phyloP scores from a whole-genome alignment of 2,888 invertebrate species.

The Alentia gelatinosa region DNA sequence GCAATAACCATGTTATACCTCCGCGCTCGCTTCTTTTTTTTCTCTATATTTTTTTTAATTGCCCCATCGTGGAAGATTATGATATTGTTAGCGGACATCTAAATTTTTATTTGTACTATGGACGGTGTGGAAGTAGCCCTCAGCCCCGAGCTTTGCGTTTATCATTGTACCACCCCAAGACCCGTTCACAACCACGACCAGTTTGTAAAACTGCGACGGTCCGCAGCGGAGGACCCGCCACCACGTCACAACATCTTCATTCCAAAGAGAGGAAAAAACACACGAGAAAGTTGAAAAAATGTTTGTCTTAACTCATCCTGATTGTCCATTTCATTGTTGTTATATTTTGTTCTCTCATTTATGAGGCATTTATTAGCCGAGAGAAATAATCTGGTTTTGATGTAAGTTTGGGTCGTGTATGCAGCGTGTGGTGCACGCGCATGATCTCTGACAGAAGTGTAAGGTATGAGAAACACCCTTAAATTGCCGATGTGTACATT shows the following conservation, averaged over 20 bases:
- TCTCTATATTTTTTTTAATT: no score
- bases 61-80: not conserved
- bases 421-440: not conserved
- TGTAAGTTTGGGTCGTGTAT: not conserved
- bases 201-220: not conserved
- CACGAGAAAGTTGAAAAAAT: not conserved
- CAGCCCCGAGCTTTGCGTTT: no score
- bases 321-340: not conserved
- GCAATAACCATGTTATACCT: not conserved
- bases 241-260: constrained; percentile 14
- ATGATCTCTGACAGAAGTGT: not conserved
- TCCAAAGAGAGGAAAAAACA: not conserved
- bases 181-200: not conserved
- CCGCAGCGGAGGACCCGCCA: not conserved
- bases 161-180: not conserved
- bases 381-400: not conserved
- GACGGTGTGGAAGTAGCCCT: not conserved
- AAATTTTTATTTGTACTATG: not conserved
- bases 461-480: not conserved
- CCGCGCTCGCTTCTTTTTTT: not conserved
- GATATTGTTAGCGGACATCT: not conserved
- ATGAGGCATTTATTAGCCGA: not conserved
- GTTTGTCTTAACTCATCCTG: not conserved
- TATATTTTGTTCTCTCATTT: not conserved
- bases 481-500: no score